Evolutionary conservation across 2,797 vertebrate species (phyloP).

Genomic region (Telmatherina bonti): DNA sequence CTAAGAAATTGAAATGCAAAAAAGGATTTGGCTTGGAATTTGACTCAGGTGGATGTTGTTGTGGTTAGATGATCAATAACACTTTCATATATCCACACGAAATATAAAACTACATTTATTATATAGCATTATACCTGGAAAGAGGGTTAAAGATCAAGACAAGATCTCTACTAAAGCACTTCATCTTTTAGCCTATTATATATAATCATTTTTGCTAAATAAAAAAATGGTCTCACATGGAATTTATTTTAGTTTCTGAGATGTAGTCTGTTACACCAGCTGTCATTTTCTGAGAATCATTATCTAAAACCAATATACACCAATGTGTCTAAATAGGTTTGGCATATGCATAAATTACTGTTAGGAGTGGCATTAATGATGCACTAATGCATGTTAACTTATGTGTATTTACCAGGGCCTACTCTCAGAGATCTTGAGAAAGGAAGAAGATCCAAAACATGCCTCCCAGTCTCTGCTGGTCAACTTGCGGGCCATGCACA

Average conservation of each 20-base stretch:
- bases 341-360: not conserved
- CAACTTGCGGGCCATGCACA: slow-evolving; percentile 95
- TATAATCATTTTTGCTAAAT: too few relatives aligned
- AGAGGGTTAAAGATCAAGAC: not conserved
- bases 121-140: not conserved
- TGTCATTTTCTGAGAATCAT: not conserved
- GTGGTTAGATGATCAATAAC: not conserved
- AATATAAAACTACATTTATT: not conserved
- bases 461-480: slow-evolving; percentile 95
- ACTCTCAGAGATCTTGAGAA: slow-evolving; percentile 95
- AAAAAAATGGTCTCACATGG: not conserved
- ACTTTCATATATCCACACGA: not conserved
- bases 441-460: slow-evolving; percentile 95
- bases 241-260: not conserved
- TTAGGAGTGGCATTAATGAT: not conserved
- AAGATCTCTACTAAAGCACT: too few relatives aligned
- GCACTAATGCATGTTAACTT: not conserved
- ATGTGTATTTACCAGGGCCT: slow-evolving; percentile 83
- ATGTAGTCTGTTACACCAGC: not conserved
- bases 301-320: not conserved
- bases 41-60: not conserved
- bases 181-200: too few relatives aligned
- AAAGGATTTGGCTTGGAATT: not conserved
- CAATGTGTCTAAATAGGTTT: not conserved
- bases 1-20: not conserved